Percentiles rank a stretch among this genome's conserved stretches.
Evolutionary conservation across 2,113 vertebrate genomes (phyloP).

Genomic region (Daboia siamensis): DNA sequence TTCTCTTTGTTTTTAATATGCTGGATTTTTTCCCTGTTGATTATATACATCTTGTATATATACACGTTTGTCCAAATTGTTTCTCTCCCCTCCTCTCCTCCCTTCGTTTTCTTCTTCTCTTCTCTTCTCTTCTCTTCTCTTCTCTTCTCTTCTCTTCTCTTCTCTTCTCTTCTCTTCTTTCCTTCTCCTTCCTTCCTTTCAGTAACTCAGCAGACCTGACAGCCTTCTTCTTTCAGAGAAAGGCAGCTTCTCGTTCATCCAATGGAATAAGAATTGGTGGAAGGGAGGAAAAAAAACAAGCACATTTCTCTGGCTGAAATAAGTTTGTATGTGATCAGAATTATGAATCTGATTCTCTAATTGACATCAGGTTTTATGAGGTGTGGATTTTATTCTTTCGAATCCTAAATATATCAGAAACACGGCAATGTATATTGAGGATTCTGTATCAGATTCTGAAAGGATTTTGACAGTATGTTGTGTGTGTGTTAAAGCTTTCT

Average conservation of each 20-base stretch:
- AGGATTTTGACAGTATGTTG: slow-evolving; percentile 14
- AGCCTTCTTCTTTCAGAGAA: background rate
- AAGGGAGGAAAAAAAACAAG: background rate
- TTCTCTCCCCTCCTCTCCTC: background rate
- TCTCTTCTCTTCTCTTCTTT: too few species aligned
- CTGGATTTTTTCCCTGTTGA: background rate
- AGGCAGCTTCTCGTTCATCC: background rate
- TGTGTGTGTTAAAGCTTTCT: slow-evolving; percentile 7
- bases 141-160: too few species aligned
- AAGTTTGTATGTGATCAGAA: background rate
- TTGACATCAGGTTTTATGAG: background rate
- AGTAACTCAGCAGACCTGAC: background rate
- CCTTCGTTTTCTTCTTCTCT: too few species aligned
- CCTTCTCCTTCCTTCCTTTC: background rate
- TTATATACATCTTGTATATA: background rate
- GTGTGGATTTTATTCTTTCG: background rate
- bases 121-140: too few species aligned
- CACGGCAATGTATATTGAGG: background rate
- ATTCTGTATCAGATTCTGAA: background rate
- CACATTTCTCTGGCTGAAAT: background rate
- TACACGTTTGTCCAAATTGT: background rate
- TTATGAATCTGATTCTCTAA: background rate
- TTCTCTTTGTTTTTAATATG: background rate
- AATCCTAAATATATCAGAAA: background rate
- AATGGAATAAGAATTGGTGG: background rate